Percentiles rank a stretch among this genome's conserved stretches.
These are phyloP conservation scores for Ormyrus rosae DNA, from an alignment of 2,888 invertebrate genomes.

Conservation along the genomic window DNA sequence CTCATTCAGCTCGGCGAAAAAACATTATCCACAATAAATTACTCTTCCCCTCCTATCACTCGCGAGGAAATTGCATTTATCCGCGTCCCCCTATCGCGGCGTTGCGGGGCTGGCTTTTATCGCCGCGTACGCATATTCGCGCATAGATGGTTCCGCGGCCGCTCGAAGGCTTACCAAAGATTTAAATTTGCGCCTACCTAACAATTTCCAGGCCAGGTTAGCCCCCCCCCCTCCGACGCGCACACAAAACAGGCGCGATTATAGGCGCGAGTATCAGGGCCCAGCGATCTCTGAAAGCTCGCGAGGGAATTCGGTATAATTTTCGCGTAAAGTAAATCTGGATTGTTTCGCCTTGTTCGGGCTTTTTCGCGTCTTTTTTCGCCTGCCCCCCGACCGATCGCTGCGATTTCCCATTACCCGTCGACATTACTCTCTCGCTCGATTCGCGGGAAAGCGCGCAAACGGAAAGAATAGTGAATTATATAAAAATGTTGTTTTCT, in stretches of 20 bases:
- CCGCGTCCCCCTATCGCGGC: neutral
- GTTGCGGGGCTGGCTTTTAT: conserved; percentile 10
- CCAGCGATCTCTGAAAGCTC: conserved; percentile 43
- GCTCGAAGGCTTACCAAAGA: conserved; percentile 44
- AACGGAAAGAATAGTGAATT: too few species aligned
- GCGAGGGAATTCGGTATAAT: conserved; percentile 48
- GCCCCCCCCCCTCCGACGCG: neutral
- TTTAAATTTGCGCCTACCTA: conserved; percentile 47
- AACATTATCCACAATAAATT: neutral
- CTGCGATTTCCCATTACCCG: conserved; percentile 15
- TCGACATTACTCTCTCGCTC: neutral
- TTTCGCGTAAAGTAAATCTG: conserved; percentile 47
- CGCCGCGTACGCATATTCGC: conserved; percentile 1
- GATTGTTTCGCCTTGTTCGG: conserved; percentile 37
- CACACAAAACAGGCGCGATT: neutral
- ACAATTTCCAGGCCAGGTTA: conserved; percentile 28
- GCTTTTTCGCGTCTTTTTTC: conserved; percentile 6
- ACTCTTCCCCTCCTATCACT: too few species aligned
- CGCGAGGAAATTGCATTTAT: conserved; percentile 17
- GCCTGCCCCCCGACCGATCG: neutral
- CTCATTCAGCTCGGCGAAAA: too few species aligned
- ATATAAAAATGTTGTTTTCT: too few species aligned
- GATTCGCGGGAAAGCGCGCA: too few species aligned
- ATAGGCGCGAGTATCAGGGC: conserved; percentile 25
- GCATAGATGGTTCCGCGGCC: neutral